phyloP scores from a whole-genome alignment of 2,888 invertebrate species.

The Graphium colonna region DNA sequence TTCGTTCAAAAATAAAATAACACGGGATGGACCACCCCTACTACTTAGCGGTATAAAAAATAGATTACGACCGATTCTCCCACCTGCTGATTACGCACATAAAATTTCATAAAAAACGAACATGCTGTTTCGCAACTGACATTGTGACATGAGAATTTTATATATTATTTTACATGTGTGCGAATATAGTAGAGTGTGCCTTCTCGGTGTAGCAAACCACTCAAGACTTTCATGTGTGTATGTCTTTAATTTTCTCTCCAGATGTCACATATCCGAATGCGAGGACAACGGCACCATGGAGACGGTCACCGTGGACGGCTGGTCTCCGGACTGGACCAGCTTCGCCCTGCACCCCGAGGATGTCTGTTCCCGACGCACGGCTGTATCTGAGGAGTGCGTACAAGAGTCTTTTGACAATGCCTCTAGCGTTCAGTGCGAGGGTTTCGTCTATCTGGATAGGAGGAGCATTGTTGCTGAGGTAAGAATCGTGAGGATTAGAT shows the following conservation, averaged over 20 bases:
- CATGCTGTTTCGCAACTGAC: no score
- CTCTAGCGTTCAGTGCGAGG: constrained; percentile 51
- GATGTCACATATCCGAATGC: constrained; percentile 77
- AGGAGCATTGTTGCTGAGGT: constrained; percentile 79
- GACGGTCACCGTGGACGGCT: constrained; percentile 36
- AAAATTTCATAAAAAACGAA: no score
- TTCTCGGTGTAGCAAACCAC: no score
- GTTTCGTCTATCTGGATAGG: constrained; percentile 68
- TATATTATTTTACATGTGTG: no score
- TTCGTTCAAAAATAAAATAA: no score
- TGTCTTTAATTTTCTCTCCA: constrained; percentile 40
- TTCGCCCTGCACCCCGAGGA: constrained; percentile 45
- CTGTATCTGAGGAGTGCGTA: constrained; percentile 42
- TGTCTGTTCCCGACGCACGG: constrained; percentile 49
- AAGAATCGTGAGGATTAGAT: not conserved
- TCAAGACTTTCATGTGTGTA: no score
- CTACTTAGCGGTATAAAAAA: no score
- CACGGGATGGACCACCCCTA: no score
- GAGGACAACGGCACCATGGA: constrained; percentile 48
- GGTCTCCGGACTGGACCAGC: constrained; percentile 44
- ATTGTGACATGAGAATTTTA: no score
- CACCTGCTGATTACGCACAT: no score
- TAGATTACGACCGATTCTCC: no score
- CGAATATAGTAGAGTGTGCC: no score
- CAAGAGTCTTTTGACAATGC: constrained; percentile 54